Base-by-base conservation (phyloP, 1,140 invertebrate species). In the Hylyphantes graminicola region DNA sequence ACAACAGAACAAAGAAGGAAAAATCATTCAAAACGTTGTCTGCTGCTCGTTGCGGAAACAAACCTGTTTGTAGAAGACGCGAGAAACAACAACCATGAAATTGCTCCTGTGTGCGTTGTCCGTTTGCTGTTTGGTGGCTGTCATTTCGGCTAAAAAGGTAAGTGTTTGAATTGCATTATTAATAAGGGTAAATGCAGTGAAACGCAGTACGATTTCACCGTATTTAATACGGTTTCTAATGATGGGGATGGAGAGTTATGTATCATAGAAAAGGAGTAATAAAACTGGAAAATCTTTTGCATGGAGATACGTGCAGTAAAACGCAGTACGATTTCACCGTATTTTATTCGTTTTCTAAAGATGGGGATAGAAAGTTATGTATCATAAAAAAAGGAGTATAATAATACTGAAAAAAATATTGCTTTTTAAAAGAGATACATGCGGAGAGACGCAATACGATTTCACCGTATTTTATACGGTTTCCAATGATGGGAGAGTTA, bases 131-230 rank as follows among this genome's bases (percentile, higher is more conserved):
- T 48, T 76, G 19, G 13, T 76, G 57, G 17, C 51, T 15, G 57
- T 63, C 57, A 59, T 76, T 17, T 76, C 74, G 21, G 74, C 74
- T 48, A 76, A 76, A 76, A 76, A 76, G 74, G 74, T 76, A 17
- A 76, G 73, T 21, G 10, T 35, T 48, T 72, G 10, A n/a, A 17
- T 21, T 7, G 17, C 11, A 65, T 65, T 10, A 15, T 10, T 10
- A 11, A 2, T 15, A 11, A 17, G 17, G 10, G 21, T 65, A 65
- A 10, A 11, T 17, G 11, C 64, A 21, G 21, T 15, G 11, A 10
- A 15, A 65, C 19, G 10, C 11, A 15, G 10, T 15, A 10, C n/a
- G n/a, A 17, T 15, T 17, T 15, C 19, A 65, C 21, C n/a, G n/a
- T 59, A 59, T 15, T 65, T 65, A 11, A 17, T 11, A 17, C 19